Evolutionary conservation across 2,888 invertebrate genomes (phyloP).

Genomic region (Drosophila crucigera): DNA sequence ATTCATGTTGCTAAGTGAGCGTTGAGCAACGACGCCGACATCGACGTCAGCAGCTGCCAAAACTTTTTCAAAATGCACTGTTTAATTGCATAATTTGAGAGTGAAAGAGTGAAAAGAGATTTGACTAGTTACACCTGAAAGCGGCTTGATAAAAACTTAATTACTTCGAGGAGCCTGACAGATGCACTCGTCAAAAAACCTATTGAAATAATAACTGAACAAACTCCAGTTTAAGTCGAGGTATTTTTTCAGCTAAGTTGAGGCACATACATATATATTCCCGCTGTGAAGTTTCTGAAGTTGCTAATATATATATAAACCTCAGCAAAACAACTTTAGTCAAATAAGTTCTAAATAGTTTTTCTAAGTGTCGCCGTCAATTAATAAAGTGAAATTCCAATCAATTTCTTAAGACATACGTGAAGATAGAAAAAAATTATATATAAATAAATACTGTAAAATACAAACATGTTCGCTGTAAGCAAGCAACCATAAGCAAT

Average conservation of each 20-base stretch:
- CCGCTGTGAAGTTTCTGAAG: not conserved
- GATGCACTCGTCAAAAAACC: not conserved
- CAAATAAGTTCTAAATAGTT: not conserved
- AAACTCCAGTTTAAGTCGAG: not conserved
- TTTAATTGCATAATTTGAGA: slow-evolving; percentile 80
- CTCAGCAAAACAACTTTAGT: not conserved
- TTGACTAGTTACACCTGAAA: slow-evolving; percentile 68
- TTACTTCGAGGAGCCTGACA: not conserved
- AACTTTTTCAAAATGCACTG: slow-evolving; percentile 71
- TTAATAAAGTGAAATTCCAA: not conserved
- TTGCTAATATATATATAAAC: not conserved
- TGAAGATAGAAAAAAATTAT: not conserved
- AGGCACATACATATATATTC: not conserved
- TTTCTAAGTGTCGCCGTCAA: not conserved
- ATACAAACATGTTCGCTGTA: not conserved
- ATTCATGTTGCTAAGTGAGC: slow-evolving; percentile 80
- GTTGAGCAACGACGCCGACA: slow-evolving; percentile 57
- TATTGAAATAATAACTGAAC: not conserved
- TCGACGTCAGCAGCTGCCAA: slow-evolving; percentile 34
- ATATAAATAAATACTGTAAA: not conserved
- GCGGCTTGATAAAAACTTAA: slow-evolving; percentile 26
- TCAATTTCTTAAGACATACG: not conserved
- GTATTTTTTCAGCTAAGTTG: not conserved
- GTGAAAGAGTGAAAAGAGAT: slow-evolving; percentile 58
- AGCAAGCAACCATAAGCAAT: not conserved